Evolutionary conservation across 2,888 invertebrate species (phyloP).

Genomic region (Bellardia bayeri): DNA sequence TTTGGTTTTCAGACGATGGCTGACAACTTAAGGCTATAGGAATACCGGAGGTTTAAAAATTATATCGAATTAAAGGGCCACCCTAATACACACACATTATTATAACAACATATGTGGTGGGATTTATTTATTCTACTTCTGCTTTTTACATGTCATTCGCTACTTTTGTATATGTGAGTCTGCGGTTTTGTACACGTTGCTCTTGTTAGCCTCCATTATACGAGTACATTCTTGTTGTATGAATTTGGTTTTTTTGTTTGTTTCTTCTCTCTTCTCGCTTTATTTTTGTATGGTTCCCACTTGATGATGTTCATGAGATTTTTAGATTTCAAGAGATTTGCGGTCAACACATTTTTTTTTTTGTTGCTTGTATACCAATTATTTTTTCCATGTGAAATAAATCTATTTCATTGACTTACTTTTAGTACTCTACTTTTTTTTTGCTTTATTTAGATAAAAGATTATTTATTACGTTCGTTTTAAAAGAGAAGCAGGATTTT

Average conservation of each 20-base stretch:
- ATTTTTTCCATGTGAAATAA: conserved; percentile 34
- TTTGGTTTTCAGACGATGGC: too few relatives aligned
- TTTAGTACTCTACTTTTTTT: conserved; percentile 19
- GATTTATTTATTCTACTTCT: not conserved
- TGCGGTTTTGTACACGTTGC: conserved; percentile 44
- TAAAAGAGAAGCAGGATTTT: not conserved
- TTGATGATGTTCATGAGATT: conserved; percentile 69
- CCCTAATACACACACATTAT: not conserved
- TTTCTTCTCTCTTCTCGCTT: too few relatives aligned
- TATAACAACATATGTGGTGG: not conserved
- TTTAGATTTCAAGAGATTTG: conserved; percentile 68
- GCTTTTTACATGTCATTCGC: not conserved
- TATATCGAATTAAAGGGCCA: too few relatives aligned
- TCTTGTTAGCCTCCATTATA: conserved; percentile 13
- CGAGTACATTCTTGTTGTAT: conserved; percentile 4
- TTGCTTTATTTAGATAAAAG: conserved; percentile 6
- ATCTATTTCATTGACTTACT: conserved; percentile 34
- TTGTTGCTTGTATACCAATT: conserved; percentile 44
- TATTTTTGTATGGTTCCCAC: conserved; percentile 38
- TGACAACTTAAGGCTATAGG: too few relatives aligned
- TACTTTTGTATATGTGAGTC: not conserved
- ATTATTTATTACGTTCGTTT: not conserved
- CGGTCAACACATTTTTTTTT: conserved; percentile 65
- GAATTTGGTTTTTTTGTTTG: conserved; percentile 35
- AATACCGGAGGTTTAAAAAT: too few relatives aligned